Percentiles rank a stretch among this genome's conserved stretches.
phyloP scores from a whole-genome alignment of 2,797 vertebrate genomes.

The Psittacula derbiana region DNA sequence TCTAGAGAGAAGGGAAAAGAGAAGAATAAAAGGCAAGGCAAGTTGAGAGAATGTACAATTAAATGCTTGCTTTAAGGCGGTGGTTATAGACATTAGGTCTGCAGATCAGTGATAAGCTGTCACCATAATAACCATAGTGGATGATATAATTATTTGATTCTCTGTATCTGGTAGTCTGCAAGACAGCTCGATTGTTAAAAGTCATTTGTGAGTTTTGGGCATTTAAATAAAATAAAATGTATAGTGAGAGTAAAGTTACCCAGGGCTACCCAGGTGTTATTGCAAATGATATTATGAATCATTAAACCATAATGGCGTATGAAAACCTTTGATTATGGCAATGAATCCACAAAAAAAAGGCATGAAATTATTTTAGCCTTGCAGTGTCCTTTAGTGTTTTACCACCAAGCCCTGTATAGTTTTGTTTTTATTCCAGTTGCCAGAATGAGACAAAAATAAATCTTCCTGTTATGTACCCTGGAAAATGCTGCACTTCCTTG shows the following conservation, averaged over 20 bases:
- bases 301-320: background rate
- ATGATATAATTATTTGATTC: background rate
- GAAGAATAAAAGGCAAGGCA: background rate
- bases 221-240: background rate
- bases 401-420: background rate
- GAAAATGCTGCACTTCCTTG: background rate
- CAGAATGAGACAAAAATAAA: constrained; percentile 22
- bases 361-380: background rate
- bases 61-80: background rate
- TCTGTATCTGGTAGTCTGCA: background rate
- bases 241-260: background rate
- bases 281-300: background rate
- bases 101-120: background rate
- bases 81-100: background rate
- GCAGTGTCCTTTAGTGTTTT: background rate
- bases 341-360: background rate
- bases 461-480: constrained; percentile 26
- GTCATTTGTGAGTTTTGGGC: background rate
- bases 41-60: background rate
- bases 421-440: background rate
- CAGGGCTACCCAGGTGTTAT: background rate
- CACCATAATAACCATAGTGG: background rate
- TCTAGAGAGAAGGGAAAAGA: background rate
- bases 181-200: background rate
- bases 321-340: background rate